A percentile compares a stretch with the other conserved stretches of the same genome.
Conservation (phyloP, 1,140 invertebrate species). For the Pteromalus puparum region DNA sequence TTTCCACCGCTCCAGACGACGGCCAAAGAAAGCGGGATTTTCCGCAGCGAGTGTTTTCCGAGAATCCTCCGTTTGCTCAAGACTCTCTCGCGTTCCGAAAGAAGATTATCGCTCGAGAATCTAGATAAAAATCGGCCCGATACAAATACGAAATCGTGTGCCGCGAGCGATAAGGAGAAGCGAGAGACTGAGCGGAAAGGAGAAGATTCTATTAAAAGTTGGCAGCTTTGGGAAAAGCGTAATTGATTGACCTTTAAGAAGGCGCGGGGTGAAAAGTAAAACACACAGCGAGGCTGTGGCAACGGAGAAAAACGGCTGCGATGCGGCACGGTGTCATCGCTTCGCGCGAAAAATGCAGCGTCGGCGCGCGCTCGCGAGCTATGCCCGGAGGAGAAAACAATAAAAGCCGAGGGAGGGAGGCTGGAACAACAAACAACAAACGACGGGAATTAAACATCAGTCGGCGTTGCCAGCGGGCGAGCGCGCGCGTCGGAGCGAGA, state of each 20-base stretch:
- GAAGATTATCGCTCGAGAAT: not conserved
- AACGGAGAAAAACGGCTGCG: not conserved
- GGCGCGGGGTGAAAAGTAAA: constrained; percentile 5
- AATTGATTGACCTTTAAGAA: constrained; percentile 39
- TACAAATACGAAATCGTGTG: not conserved
- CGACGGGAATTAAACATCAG: constrained; percentile 44
- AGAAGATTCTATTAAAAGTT: not conserved
- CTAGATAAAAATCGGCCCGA: not conserved
- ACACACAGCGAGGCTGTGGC: not conserved
- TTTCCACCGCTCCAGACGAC: constrained; percentile 23
- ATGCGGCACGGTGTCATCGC: not conserved
- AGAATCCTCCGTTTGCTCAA: not conserved
- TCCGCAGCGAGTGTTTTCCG: not conserved
- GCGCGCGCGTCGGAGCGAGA: not conserved
- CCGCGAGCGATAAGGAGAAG: not conserved
- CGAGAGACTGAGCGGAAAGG: not conserved
- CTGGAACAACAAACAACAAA: constrained; percentile 37
- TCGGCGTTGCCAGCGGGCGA: constrained; percentile 1
- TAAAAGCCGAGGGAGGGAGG: constrained; percentile 2
- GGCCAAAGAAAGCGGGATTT: constrained; percentile 24
- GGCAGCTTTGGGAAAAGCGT: not conserved
- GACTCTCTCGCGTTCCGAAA: not conserved
- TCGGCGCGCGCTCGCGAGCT: not conserved
- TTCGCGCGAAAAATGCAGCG: constrained; percentile 10
- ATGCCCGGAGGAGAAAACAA: constrained; percentile 21